Conservation (phyloP, 2,113 vertebrate genomes). For the Chascanopsetta lugubris region DNA sequence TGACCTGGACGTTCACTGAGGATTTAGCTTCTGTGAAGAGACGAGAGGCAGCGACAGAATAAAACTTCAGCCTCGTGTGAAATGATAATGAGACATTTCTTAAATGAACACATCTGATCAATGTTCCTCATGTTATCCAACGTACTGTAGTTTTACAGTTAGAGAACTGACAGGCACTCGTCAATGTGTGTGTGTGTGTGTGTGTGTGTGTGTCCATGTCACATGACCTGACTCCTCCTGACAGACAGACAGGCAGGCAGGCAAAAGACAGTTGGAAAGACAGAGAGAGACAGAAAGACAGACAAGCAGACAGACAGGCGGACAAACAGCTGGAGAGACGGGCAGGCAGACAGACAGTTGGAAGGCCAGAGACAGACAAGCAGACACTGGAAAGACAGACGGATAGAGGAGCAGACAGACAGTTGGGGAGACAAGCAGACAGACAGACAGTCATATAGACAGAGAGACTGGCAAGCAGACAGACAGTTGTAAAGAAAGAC, state of each 20-base stretch:
- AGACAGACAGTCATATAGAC: not conserved
- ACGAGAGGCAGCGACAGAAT: no score
- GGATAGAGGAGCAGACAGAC: not conserved
- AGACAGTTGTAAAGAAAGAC: no score
- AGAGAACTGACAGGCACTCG: not conserved
- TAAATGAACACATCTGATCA: not conserved
- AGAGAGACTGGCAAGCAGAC: not conserved
- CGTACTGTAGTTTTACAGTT: not conserved
- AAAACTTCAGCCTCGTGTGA: not conserved
- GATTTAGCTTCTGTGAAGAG: not conserved
- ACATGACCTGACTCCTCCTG: not conserved
- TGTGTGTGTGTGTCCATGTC: no score
- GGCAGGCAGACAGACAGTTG: not conserved
- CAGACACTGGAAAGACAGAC: not conserved
- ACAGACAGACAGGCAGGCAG: not conserved
- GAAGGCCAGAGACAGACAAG: not conserved
- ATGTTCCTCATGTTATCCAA: not conserved
- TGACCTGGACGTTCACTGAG: not conserved
- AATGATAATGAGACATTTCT: not conserved
- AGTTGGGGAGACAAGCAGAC: not conserved
- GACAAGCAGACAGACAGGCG: not conserved
- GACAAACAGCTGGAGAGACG: not conserved
- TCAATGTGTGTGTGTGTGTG: no score
- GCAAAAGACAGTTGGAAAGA: no score
- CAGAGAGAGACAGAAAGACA: not conserved